Base-by-base conservation (phyloP, 2,113 vertebrate species). In the Mustela lutreola region DNA sequence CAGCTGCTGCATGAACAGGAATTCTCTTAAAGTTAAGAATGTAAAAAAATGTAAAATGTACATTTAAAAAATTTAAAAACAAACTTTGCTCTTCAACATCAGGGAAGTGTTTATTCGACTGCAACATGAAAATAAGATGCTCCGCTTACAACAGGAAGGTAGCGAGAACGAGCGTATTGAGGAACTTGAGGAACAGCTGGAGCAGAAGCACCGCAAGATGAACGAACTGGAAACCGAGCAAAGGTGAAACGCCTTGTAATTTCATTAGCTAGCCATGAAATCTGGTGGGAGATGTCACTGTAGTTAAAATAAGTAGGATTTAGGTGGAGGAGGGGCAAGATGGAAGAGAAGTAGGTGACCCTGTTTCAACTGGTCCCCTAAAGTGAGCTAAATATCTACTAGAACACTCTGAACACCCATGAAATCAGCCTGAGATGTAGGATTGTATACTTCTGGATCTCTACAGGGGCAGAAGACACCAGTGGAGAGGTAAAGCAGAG, bases 91-190 rank as follows among this genome's bases (percentile, higher is more conserved):
- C 53, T 98, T 95, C 65, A 73, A 58, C 16, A 70, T 71, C 92
- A 99, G 99, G 96, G 99, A 99, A 91, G 99, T 99, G 99, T 99
- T 99, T 98, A 99, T 99, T 97, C 98, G 98, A 53, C 98, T 99
- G 97, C 99, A 99, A 96, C 99, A 99, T 96, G 99, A 99, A 98
- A 99, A 99, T 96, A 99, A 99, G 98, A 99, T 99, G 99, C 99
- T 99, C 58, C 99, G 99, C 3, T 98, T 99, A 92, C 99, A 99
- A 95, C 99, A 99, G 98, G 99, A 99, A 83, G 99, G 99, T 7
- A 99, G 97, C 4, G 99, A 99, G 98, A 99, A 99, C 1, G 99
- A 99, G 67, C 99, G 99, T 78, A 99, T 99, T 2, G 94, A 95
- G 1, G 98, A 99, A 15, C 99, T 99, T 48, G 99, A 99, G 98